Conservation (phyloP, 2,888 invertebrate genomes). For the Plagiodera versicolora region DNA sequence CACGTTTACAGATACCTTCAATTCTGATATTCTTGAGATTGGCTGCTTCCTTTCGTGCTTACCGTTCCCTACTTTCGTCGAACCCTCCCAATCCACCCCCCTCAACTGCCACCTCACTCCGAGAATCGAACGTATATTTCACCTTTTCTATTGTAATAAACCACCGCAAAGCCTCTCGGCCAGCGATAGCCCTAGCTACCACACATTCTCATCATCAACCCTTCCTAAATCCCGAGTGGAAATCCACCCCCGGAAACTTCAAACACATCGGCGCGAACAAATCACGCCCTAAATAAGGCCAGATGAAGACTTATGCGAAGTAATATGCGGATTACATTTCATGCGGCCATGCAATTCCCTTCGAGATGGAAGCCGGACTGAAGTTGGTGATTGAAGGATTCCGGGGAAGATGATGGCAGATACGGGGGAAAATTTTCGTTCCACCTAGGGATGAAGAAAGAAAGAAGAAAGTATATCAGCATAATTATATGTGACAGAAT, state of each 20-base stretch:
- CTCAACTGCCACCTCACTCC: background rate
- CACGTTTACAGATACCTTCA: too few relatives aligned
- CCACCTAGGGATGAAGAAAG: too few relatives aligned
- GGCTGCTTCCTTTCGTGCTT: too few relatives aligned
- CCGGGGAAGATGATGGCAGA: background rate
- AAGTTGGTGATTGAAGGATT: slow-evolving; percentile 2
- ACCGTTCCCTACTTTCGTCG: too few relatives aligned
- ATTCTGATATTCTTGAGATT: too few relatives aligned
- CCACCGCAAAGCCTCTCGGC: slow-evolving; percentile 10
- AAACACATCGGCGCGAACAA: slow-evolving; percentile 49
- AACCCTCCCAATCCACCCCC: background rate
- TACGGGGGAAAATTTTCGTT: background rate
- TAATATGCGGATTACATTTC: slow-evolving; percentile 44
- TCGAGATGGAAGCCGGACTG: background rate
- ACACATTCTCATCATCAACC: slow-evolving; percentile 50
- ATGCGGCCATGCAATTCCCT: background rate
- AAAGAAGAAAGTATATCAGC: too few relatives aligned
- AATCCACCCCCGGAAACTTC: slow-evolving; percentile 46
- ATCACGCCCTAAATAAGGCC: slow-evolving; percentile 49
- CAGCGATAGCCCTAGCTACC: slow-evolving; percentile 32
- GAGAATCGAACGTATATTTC: background rate
- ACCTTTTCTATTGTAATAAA: slow-evolving; percentile 12
- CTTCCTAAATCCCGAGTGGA: slow-evolving; percentile 45
- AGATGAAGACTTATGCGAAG: slow-evolving; percentile 52
- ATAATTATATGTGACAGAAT: too few relatives aligned